Evolutionary conservation across 1,140 invertebrate species (phyloP), one percentile per base, ranked within the genome.

Genomic region (Zaprionus ornatus): DNA sequence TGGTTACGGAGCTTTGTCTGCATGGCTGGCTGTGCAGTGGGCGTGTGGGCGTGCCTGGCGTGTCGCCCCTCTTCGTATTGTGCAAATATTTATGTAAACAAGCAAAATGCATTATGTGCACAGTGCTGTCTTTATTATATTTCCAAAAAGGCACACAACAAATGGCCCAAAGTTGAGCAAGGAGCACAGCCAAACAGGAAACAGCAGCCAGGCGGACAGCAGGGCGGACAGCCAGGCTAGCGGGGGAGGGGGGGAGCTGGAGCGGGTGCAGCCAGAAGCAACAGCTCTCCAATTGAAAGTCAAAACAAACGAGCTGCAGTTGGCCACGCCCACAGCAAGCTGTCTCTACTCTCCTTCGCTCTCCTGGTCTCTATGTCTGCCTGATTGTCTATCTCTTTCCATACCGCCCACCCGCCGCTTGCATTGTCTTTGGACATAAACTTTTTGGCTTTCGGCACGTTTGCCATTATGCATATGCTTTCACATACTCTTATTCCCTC

Each of bases 51-150:
- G 56, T 48, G 27, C n/a, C 37, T 27, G 5, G 54, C 42, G 35
- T 59, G 9, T 9, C 59, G 3, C 35, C 25, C n/a, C 10, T 42
- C 57, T 56, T 13, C 72, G 61, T 69, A 48, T 69, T 71, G 42
- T 71, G 74, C 68, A 76, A 76, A 76, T 65, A 76, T 71, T 76
- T 76, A 71, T 76, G 74, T 76, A 76, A 76, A 76, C 74, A 76
- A 76, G 74, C 61, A 76, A 76, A 76, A 76, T 76, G 74, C 74
- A 76, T 76, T 76, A 76, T 76, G 74, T 72, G 74, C 68, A 61
- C 68, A 65, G 66, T 64, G 59, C 73, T 37, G 74, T 76, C 74
- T 71, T 76, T 76, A 76, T 76, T 76, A 76, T 71, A 65, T 75
- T 75, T 75, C 42, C 59, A 75, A 76, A 76, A 76, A 76, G 61